A percentile compares a stretch with the other conserved stretches of the same genome.
phyloP scores from a whole-genome alignment of 1,140 invertebrate species.

The Colletes gigas region DNA sequence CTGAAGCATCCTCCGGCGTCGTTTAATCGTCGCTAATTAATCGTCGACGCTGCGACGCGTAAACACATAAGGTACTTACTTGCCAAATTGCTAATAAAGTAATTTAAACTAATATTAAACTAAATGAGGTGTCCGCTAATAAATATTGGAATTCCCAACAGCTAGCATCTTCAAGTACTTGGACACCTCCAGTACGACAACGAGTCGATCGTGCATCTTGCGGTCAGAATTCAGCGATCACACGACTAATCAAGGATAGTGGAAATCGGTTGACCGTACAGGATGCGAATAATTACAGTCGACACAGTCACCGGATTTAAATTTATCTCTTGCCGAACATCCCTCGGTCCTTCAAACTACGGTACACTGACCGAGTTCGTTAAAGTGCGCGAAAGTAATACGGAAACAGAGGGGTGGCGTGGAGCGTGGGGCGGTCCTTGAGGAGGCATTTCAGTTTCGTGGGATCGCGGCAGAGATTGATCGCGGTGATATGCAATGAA shows the following conservation, averaged over 20 bases:
- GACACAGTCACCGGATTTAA: neutral
- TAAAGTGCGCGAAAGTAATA: constrained; percentile 3
- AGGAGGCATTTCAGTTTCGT: constrained; percentile 33
- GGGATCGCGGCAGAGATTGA: constrained; percentile 22
- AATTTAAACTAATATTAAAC: too few relatives aligned
- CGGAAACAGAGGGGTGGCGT: neutral
- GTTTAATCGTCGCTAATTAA: too few relatives aligned
- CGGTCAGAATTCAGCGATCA: neutral
- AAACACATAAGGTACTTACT: too few relatives aligned
- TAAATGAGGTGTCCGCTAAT: too few relatives aligned
- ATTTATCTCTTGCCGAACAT: constrained; percentile 4
- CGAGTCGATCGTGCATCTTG: too few relatives aligned
- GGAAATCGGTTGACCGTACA: constrained; percentile 6
- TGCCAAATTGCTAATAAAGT: too few relatives aligned
- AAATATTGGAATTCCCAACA: too few relatives aligned
- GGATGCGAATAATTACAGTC: neutral
- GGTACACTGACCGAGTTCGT: constrained; percentile 3
- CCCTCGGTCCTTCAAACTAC: neutral
- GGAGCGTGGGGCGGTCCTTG: neutral
- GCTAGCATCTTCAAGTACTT: too few relatives aligned
- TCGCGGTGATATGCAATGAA: constrained; percentile 39
- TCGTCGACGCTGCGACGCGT: too few relatives aligned
- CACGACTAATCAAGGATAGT: neutral
- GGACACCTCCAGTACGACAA: too few relatives aligned
- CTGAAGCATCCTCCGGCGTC: too few relatives aligned